Evolutionary conservation across 2,113 vertebrate species (phyloP), one percentile per base, ranked within the genome.

Genomic region (Symphodus melops): DNA sequence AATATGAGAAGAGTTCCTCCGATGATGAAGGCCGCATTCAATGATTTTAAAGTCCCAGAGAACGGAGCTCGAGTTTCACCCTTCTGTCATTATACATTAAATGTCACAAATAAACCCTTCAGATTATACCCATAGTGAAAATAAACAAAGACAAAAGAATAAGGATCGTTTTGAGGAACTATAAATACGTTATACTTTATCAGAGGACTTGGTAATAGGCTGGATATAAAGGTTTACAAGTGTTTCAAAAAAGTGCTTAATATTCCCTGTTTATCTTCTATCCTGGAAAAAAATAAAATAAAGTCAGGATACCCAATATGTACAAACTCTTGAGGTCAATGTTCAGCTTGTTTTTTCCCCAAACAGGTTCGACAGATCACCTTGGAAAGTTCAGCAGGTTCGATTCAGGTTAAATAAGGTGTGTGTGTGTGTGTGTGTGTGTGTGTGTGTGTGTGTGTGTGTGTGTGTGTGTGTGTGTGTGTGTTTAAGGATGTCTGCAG

Each of bases 281-380:
- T 0, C 3, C 63, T 42, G 48, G 28, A n/a, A n/a, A n/a, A n/a
- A n/a, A n/a, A n/a, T n/a, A n/a, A n/a, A n/a, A n/a, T n/a, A n/a
- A n/a, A n/a, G n/a, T n/a, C n/a, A n/a, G n/a, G n/a, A n/a, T 72
- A 65, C 49, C 23, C 54, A 82, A 80, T 72, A 69, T 81, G 59
- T 79, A 81, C 61, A 68, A 76, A 84, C 65, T 36, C 19, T 69
- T 78, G 75, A 89, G 78, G 86, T 88, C 72, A 76, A 79, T 75
- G 64, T 59, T 84, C 69, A 73, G 67, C 68, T 60, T 71, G 16
- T 76, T 54, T 20, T 33, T 65, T 63, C 71, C 64, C 72, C 63
- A 65, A 79, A 72, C 68, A 77, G 68, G 60, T 75, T 39, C 17
- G 56, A 42, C 5, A 17, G 48, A 73, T 53, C 56, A 55, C 63